Percentiles rank a stretch among this genome's conserved stretches.
phyloP scores from a whole-genome alignment of 1,140 invertebrate species.

The Parapsyche elsis region DNA sequence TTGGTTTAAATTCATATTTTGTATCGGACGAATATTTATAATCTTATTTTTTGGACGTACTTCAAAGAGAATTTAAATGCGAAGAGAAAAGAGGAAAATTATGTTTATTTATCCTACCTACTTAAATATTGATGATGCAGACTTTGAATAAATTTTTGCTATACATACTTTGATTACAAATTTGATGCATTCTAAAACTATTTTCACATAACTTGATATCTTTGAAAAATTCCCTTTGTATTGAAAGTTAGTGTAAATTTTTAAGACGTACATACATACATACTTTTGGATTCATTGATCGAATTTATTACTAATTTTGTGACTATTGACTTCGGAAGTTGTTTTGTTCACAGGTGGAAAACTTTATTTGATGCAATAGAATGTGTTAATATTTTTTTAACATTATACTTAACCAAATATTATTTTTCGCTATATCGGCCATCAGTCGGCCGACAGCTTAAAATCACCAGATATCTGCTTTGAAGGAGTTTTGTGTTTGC shows the following conservation, averaged over 20 bases:
- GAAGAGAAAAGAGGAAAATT: constrained; percentile 10
- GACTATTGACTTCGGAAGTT: too few relatives aligned
- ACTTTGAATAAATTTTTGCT: background rate
- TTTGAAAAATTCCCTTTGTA: too few relatives aligned
- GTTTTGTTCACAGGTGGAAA: too few relatives aligned
- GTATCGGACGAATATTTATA: background rate
- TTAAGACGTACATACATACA: too few relatives aligned
- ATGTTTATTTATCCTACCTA: background rate
- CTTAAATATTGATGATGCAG: background rate
- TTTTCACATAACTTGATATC: too few relatives aligned
- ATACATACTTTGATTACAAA: constrained; percentile 3
- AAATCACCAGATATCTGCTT: constrained; percentile 11
- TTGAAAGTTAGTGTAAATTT: too few relatives aligned
- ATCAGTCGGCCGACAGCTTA: background rate
- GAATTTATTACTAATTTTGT: too few relatives aligned
- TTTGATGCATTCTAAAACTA: too few relatives aligned
- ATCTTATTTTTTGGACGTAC: constrained; percentile 25
- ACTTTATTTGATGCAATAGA: too few relatives aligned
- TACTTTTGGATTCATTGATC: too few relatives aligned
- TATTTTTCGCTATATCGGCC: constrained; percentile 19
- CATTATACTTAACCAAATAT: background rate
- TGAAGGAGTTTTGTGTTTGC: background rate
- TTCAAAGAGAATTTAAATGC: constrained; percentile 22
- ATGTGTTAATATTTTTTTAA: too few relatives aligned
- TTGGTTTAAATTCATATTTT: background rate